phyloP scores from a whole-genome alignment of 2,888 invertebrate genomes.

The Orthosia gracilis region DNA sequence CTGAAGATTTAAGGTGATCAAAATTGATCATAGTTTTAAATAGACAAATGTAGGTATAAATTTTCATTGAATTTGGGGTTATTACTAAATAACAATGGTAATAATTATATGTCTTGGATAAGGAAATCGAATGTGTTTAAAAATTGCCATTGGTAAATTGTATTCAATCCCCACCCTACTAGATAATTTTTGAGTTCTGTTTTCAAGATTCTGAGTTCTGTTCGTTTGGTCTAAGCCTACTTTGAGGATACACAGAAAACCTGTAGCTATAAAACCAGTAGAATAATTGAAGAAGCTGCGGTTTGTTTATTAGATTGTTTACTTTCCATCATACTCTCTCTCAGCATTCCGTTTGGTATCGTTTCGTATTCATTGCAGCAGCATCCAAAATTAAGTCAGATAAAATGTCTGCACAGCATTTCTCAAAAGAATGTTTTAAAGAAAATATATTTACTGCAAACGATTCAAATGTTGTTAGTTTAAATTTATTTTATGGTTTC shows the following conservation, averaged over 20 bases:
- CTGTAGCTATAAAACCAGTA: conserved; percentile 12
- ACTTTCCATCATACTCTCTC: conserved; percentile 16
- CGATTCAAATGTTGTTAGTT: conserved; percentile 22
- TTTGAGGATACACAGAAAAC: neutral
- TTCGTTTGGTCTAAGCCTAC: neutral
- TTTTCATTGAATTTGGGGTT: too few relatives aligned
- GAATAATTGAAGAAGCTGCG: conserved; percentile 14
- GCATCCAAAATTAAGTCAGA: conserved; percentile 26
- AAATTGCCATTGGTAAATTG: too few relatives aligned
- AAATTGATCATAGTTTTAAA: too few relatives aligned
- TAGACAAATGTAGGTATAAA: too few relatives aligned
- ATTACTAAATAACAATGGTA: too few relatives aligned
- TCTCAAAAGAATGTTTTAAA: conserved; percentile 15
- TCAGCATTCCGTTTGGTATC: neutral
- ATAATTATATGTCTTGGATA: too few relatives aligned
- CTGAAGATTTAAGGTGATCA: too few relatives aligned
- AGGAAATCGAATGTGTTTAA: too few relatives aligned
- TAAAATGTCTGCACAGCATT: conserved; percentile 20
- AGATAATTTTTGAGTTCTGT: neutral
- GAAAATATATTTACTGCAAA: neutral
- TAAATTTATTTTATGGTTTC: conserved; percentile 8
- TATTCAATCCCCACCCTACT: neutral
- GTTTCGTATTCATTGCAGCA: conserved; percentile 36
- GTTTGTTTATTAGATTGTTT: conserved; percentile 11
- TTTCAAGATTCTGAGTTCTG: neutral